A percentile compares a stretch with the other conserved stretches of the same genome.
These are phyloP conservation scores for Halcyon chelicuti DNA, from an alignment of 2,797 vertebrate species.

Conservation along the genomic window DNA sequence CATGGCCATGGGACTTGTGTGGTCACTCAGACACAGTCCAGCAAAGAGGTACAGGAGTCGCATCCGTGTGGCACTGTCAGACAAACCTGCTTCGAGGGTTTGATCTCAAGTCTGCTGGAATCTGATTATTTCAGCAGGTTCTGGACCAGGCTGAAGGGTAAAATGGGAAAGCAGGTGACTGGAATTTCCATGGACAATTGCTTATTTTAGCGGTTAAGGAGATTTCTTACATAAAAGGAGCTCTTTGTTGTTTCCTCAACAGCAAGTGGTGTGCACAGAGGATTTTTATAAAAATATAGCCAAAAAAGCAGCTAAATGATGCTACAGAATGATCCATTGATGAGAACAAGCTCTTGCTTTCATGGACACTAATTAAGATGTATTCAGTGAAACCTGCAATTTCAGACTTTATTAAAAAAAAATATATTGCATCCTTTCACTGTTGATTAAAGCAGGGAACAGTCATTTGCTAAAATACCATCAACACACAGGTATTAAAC, in stretches of 20 bases:
- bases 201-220: background rate
- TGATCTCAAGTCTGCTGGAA: background rate
- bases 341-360: constrained; percentile 24
- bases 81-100: background rate
- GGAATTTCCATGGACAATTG: background rate
- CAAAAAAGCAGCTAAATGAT: background rate
- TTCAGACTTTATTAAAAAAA: background rate
- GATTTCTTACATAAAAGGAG: background rate
- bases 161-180: background rate
- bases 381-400: background rate
- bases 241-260: background rate
- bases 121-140: background rate
- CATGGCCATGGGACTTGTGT: background rate
- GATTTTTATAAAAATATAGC: constrained; percentile 23
- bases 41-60: background rate
- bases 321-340: background rate
- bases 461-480: background rate
- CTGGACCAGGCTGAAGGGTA: background rate
- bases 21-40: background rate
- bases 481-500: background rate
- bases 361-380: background rate
- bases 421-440: background rate
- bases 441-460: background rate
- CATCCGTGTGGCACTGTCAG: background rate
- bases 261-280: background rate